These are phyloP conservation scores for Zelleria hepariella DNA, from an alignment of 2,888 invertebrate species.

Conservation along the genomic window DNA sequence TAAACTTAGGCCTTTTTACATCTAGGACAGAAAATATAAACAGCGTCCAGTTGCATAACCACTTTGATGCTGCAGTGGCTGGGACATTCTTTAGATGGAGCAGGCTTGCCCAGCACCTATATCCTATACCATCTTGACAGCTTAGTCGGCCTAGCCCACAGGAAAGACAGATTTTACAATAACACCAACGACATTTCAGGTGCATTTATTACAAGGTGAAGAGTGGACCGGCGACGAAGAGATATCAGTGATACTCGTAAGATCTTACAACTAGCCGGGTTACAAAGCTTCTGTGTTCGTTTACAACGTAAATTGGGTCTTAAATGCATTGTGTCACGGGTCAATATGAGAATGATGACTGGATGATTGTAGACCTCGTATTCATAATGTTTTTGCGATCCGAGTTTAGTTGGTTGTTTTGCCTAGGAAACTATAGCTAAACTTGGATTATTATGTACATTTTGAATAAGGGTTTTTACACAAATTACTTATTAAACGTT, in stretches of 20 bases:
- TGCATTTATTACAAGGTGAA: conserved; percentile 60
- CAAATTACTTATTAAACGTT: background rate
- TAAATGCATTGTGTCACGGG: background rate
- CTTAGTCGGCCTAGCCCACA: background rate
- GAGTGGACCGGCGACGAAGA: conserved; percentile 55
- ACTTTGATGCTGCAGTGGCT: too few species aligned
- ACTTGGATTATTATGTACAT: background rate
- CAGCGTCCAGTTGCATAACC: too few species aligned
- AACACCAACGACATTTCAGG: conserved; percentile 31
- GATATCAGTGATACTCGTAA: conserved; percentile 49
- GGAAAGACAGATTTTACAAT: background rate
- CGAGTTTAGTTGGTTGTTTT: background rate
- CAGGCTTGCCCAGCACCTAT: too few species aligned
- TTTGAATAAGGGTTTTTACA: background rate
- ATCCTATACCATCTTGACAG: too few species aligned
- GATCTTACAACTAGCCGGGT: conserved; percentile 19
- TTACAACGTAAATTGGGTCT: background rate
- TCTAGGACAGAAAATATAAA: too few species aligned
- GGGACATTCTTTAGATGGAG: too few species aligned
- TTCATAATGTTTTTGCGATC: background rate
- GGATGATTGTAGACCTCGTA: background rate
- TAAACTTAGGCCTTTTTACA: too few species aligned
- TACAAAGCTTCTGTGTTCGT: conserved; percentile 9
- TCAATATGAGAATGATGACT: background rate
- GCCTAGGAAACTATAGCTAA: background rate